A percentile compares a stretch with the other conserved stretches of the same genome.
Conservation (phyloP, 2,113 vertebrate genomes). For the Phyllopteryx taeniolatus region DNA sequence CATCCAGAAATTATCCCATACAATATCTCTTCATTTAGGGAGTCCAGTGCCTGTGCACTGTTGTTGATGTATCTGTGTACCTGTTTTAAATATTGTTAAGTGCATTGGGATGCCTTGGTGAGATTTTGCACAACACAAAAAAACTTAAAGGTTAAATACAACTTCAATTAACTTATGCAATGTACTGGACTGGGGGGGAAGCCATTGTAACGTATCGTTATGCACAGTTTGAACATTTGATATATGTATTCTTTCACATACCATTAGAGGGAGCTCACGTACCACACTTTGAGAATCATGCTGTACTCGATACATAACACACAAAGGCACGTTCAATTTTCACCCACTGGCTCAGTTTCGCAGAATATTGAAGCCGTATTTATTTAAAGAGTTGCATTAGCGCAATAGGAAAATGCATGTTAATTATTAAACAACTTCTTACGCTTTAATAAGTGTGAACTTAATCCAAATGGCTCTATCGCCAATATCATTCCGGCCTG, state of each 20-base stretch:
- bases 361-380: background rate
- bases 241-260: background rate
- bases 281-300: background rate
- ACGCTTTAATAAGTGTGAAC: background rate
- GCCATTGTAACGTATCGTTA: no score
- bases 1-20: no score
- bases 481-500: background rate
- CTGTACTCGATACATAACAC: no score
- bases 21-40: no score
- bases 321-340: background rate
- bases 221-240: background rate
- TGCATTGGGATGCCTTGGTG: no score
- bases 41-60: no score
- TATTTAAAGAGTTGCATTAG: background rate
- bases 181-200: background rate
- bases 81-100: no score
- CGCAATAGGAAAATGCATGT: background rate
- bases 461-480: background rate
- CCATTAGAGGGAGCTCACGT: background rate
- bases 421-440: background rate
- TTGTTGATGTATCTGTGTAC: no score
- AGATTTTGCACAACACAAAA: no score
- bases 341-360: background rate
- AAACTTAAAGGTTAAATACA: background rate
- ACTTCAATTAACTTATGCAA: background rate